Evolutionary conservation across 2,888 invertebrate species (phyloP), one percentile per base, ranked within the genome.

Genomic region (Parapristionchus giblindavisi): DNA sequence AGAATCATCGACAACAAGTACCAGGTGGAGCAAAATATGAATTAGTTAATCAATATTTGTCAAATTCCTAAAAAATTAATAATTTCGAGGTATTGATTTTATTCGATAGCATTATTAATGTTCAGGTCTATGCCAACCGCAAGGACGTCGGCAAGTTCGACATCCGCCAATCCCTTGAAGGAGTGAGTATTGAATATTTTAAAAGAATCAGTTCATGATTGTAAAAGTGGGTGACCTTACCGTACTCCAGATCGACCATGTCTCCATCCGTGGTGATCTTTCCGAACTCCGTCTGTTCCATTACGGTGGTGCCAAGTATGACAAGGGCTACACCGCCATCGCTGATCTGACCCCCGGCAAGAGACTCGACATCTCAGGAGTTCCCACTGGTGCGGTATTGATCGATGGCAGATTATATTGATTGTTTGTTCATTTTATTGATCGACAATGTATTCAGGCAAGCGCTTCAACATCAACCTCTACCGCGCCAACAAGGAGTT

Each of bases 41-140:
- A 11, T n/a, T 54, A 27, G 21, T 54, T 54, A 29, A 21, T n/a
- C 27, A 24, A 54, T 54, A 27, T 24, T 24, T 29, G 24, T 3
- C 29, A n/a, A n/a, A n/a, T n/a, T n/a, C n/a, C 60, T 34, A 11
- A 8, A 3, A 5, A 17, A 60, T 11, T 29, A 4, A 17, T 11
- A 21, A 32, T 27, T 4, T 21, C 11, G 8, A 17, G 21, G 21
- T 21, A 60, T 17, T 5, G 27, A 61, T 32, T 40, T 40, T 60
- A n/a, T 2, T 21, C 38, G 40, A 38, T 61, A 38, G 60, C n/a
- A 40, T 24, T 17, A 40, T 4, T 38, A 61, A 27, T 36, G 60
- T 79, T 63, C 74, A 85, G 81, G 85, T 87, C 5, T 87, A 84
- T 78, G 87, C 84, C 60, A 87, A 87, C 78, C 85, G 87, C 72